Conservation (phyloP, 2,888 invertebrate genomes). For the Acrocera orbiculus region DNA sequence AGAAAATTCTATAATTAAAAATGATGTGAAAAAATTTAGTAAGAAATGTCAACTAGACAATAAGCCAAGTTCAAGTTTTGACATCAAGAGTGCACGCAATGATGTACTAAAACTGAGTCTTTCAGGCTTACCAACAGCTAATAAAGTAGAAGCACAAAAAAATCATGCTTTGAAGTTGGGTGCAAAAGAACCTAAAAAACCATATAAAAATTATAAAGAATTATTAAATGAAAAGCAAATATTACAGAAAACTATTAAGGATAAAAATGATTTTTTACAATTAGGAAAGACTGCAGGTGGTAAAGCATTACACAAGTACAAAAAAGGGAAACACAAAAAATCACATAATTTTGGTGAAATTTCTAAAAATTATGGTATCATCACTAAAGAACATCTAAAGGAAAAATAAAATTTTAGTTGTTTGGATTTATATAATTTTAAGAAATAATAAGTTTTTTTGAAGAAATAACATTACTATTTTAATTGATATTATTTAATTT, state of each 20-base stretch:
- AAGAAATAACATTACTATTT: too few species aligned
- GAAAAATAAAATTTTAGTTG: too few species aligned
- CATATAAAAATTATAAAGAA: constrained; percentile 55
- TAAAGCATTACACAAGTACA: constrained; percentile 29
- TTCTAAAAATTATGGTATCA: constrained; percentile 26
- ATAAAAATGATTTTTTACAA: constrained; percentile 34
- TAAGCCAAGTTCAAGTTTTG: constrained; percentile 37
- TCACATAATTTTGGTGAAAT: constrained; percentile 32
- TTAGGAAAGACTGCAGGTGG: constrained; percentile 41
- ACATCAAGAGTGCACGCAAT: constrained; percentile 57
- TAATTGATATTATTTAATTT: too few species aligned
- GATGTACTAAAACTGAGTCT: constrained; percentile 75
- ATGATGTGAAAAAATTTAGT: too few species aligned
- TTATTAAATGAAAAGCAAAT: constrained; percentile 42
- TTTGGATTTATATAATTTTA: too few species aligned
- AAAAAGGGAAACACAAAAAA: constrained; percentile 18
- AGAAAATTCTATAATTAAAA: too few species aligned
- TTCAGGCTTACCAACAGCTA: constrained; percentile 49
- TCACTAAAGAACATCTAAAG: too few species aligned
- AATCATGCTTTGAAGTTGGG: constrained; percentile 64
- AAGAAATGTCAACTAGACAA: too few species aligned
- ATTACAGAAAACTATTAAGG: constrained; percentile 33
- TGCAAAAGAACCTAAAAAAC: constrained; percentile 57
- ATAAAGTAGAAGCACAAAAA: constrained; percentile 62
- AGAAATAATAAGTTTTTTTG: too few species aligned